Conservation (phyloP, 2,888 invertebrate genomes). For the Scaptomyza flava region DNA sequence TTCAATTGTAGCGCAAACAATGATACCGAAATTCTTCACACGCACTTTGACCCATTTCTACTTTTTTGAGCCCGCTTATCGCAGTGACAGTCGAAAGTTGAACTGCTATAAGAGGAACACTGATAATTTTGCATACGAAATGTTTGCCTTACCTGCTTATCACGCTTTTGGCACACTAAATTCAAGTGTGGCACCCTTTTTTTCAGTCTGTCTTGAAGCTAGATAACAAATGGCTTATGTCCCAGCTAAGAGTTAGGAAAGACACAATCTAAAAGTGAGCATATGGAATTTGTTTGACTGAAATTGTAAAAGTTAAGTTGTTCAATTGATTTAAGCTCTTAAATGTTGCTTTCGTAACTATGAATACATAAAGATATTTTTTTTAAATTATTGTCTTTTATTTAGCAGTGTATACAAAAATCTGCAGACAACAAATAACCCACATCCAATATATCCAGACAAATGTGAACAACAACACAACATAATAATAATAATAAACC, state of each 20-base stretch:
- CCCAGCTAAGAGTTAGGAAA: neutral
- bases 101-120: constrained; percentile 2
- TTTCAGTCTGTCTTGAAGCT: neutral
- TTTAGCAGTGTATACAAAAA: neutral
- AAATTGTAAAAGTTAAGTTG: too few species aligned
- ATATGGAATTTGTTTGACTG: neutral
- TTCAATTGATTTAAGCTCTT: too few species aligned
- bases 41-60: constrained; percentile 51
- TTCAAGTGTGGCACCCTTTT: neutral
- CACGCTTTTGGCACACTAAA: constrained; percentile 3
- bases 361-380: too few species aligned
- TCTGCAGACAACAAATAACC: constrained; percentile 4
- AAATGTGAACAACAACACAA: constrained; percentile 15
- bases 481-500: constrained; percentile 32
- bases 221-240: constrained; percentile 7
- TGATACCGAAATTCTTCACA: constrained; percentile 63
- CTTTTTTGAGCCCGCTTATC: constrained; percentile 50
- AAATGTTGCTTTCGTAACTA: too few species aligned
- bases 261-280: neutral
- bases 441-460: constrained; percentile 15
- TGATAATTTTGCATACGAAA: constrained; percentile 57
- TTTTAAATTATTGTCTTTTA: too few species aligned
- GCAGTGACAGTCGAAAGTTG: constrained; percentile 56
- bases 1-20: constrained; percentile 76
- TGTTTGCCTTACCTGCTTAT: constrained; percentile 51